Conservation (phyloP, 1,140 invertebrate species). For the Zaprionus africanus region DNA sequence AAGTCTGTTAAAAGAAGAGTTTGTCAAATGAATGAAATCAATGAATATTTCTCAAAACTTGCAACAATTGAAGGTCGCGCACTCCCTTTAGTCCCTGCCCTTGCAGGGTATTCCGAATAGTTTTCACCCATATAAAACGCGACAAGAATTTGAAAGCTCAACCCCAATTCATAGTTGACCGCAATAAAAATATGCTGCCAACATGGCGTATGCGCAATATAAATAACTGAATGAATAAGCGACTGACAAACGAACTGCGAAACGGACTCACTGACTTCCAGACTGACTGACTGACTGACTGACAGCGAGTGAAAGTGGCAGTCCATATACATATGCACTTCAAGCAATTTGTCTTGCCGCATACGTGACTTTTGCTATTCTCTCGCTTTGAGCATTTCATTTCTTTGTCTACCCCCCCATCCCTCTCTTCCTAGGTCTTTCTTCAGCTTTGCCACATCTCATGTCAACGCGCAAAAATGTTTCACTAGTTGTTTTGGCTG, state of each 20-base stretch:
- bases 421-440: neutral
- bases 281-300: constrained; percentile 22
- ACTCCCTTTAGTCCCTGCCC: neutral
- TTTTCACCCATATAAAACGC: constrained; percentile 43
- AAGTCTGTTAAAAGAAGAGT: neutral
- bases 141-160: constrained; percentile 44
- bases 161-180: constrained; percentile 72
- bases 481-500: constrained; percentile 44
- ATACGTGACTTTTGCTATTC: constrained; percentile 72
- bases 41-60: too few species aligned
- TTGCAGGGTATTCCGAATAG: constrained; percentile 29
- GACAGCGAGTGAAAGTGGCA: constrained; percentile 53
- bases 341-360: constrained; percentile 76
- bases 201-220: constrained; percentile 76
- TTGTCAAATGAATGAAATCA: too few species aligned
- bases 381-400: constrained; percentile 27
- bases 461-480: constrained; percentile 44
- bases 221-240: constrained; percentile 71
- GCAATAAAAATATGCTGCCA: constrained; percentile 57
- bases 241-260: constrained; percentile 28
- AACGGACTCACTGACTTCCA: constrained; percentile 15
- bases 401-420: constrained; percentile 2
- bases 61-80: neutral
- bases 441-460: neutral
- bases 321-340: constrained; percentile 57